A percentile compares a stretch with the other conserved stretches of the same genome.
These are phyloP conservation scores for Syngnathus floridae DNA, from an alignment of 2,113 vertebrate species.

Conservation along the genomic window DNA sequence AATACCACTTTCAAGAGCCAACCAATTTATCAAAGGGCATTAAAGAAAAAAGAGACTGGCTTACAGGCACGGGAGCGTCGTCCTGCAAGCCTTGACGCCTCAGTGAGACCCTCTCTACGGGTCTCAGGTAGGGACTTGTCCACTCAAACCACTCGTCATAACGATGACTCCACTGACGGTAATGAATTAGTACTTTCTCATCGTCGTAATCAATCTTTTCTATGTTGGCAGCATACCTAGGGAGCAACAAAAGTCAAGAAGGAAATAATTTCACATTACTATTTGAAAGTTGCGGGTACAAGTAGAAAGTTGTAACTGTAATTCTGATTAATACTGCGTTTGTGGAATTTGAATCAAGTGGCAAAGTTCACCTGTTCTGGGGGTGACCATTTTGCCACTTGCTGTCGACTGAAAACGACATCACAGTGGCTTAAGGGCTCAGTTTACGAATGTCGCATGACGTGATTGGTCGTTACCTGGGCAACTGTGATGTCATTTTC, in stretches of 20 bases:
- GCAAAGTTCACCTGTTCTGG: too few species aligned
- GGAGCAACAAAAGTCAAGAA: neutral
- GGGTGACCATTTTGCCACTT: too few species aligned
- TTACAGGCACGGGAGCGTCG: constrained; percentile 79
- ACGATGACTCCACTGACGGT: constrained; percentile 97
- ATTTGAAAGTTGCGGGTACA: neutral
- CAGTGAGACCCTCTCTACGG: constrained; percentile 90
- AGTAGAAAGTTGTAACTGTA: neutral
- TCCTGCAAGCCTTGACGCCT: constrained; percentile 85
- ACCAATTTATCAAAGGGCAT: neutral
- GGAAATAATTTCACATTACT: neutral
- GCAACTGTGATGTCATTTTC: too few species aligned
- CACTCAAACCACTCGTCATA: constrained; percentile 99
- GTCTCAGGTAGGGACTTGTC: constrained; percentile 92
- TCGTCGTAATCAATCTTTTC: constrained; percentile 92
- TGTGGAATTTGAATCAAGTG: too few species aligned
- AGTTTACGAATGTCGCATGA: too few species aligned
- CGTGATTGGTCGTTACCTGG: too few species aligned
- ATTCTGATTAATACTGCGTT: too few species aligned
- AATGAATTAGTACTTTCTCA: constrained; percentile 95
- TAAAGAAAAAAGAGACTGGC: constrained; percentile 11
- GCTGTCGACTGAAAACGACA: too few species aligned
- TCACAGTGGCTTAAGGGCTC: too few species aligned
- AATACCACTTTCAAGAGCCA: neutral
- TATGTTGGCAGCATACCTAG: constrained; percentile 90